Evolutionary conservation across 1,140 invertebrate species (phyloP), one percentile per base, ranked within the genome.

Genomic region (Megalopta genalis): DNA sequence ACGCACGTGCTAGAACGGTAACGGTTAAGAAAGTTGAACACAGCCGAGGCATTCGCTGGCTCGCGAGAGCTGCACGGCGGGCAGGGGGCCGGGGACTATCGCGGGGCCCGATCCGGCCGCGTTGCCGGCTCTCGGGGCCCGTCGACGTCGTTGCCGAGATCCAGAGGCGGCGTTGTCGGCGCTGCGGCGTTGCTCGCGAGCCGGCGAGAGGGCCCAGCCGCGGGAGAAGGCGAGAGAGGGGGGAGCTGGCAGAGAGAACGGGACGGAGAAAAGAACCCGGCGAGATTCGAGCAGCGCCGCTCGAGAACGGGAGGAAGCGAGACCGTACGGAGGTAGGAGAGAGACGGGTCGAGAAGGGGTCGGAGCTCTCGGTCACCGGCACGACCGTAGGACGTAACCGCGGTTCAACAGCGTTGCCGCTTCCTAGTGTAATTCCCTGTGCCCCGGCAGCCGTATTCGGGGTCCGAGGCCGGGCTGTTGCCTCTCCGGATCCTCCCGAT

Each of bases 291-390:
- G 16, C 49, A 52, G 2, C 46, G 16, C 0, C 2, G 12, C 0
- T 1, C 2, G 0, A 6, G 9, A 46, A 12, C 42, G 42, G 2
- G 9, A 3, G 9, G 42, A 32, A 32, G 42, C 42, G 49, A 52
- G 49, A 12, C 42, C 42, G 42, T 46, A 46, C 42, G 42, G 42
- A 12, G 42, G 23, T 57, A 32, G 62, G 59, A 18, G 62, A 37
- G 60, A 16, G 49, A 49, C 6, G n/a, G 23, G 46, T 1, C 54
- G 9, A 46, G 68, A 39, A 54, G 72, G 39, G 52, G 59, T 52
- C 57, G 73, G 49, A 65, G 60, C 71, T 79, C 77, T 79, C 77
- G 77, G 77, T 74, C 77, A 79, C 77, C 77, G 69, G 70, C 63
- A 73, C 77, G 70, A 74, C 71, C 71, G 71, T 67, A 74, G 62